A percentile compares a stretch with the other conserved stretches of the same genome.
These are phyloP conservation scores for Phylloscopus trochilus DNA, from an alignment of 2,113 vertebrate genomes.

Conservation along the genomic window DNA sequence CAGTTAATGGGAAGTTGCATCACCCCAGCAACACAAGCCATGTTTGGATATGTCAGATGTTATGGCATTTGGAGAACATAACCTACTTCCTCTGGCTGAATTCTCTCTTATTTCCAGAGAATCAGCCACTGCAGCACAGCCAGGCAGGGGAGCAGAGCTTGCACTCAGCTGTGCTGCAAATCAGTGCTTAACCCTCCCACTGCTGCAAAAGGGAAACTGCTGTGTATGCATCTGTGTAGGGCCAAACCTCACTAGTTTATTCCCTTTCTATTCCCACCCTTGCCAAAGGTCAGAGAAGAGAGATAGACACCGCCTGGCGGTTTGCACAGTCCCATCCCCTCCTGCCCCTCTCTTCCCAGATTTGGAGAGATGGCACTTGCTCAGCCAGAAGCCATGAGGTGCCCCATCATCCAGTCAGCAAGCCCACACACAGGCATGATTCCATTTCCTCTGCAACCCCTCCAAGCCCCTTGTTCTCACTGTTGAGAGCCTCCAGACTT, in stretches of 20 bases:
- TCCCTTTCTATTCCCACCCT: background rate
- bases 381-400: background rate
- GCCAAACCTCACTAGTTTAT: background rate
- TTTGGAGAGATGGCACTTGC: rapidly evolving
- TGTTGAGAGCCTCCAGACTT: background rate
- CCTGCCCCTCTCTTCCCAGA: background rate
- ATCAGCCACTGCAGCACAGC: background rate
- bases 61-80: background rate
- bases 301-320: rapidly evolving
- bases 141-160: background rate
- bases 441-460: background rate
- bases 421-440: background rate
- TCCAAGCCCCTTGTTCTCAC: background rate
- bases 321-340: background rate
- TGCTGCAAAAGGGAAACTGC: background rate
- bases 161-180: background rate
- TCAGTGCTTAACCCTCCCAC: background rate
- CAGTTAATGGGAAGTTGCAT: background rate
- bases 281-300: background rate
- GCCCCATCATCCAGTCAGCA: background rate
- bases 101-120: background rate
- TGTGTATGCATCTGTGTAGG: background rate
- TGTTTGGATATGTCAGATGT: background rate
- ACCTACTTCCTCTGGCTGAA: background rate
- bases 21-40: background rate